phyloP scores from a whole-genome alignment of 2,113 vertebrate species.

The Myiagra hebetior region DNA sequence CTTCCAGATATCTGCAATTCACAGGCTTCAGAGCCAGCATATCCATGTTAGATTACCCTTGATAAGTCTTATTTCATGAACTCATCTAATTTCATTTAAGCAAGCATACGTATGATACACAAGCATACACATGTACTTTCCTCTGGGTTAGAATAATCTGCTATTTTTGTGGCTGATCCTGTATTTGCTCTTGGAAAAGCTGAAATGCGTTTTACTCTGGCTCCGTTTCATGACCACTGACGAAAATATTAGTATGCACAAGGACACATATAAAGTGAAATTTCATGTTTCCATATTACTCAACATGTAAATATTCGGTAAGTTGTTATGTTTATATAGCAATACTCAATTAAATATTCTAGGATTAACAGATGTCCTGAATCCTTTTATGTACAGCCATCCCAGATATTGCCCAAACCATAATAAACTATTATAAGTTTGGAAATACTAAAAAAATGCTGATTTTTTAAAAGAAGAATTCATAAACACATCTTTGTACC shows the following conservation, averaged over 20 bases:
- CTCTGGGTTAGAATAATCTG: neutral
- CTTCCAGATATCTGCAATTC: neutral
- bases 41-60: neutral
- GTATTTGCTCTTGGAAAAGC: neutral
- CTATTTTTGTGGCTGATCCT: neutral
- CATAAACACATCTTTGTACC: slow-evolving; percentile 10
- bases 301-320: slow-evolving; percentile 27
- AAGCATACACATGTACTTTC: neutral
- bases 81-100: neutral
- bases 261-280: neutral
- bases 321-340: slow-evolving; percentile 19
- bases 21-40: neutral
- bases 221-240: neutral
- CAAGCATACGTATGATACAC: neutral
- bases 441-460: slow-evolving; percentile 10
- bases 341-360: slow-evolving; percentile 39
- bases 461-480: slow-evolving; percentile 22
- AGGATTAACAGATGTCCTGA: slow-evolving; percentile 22
- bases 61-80: neutral
- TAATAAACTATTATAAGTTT: neutral
- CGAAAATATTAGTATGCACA: neutral
- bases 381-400: neutral
- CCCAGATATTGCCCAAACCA: slow-evolving; percentile 14
- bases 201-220: neutral
- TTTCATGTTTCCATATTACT: neutral